phyloP scores from a whole-genome alignment of 2,797 vertebrate species.

The Huso huso region DNA sequence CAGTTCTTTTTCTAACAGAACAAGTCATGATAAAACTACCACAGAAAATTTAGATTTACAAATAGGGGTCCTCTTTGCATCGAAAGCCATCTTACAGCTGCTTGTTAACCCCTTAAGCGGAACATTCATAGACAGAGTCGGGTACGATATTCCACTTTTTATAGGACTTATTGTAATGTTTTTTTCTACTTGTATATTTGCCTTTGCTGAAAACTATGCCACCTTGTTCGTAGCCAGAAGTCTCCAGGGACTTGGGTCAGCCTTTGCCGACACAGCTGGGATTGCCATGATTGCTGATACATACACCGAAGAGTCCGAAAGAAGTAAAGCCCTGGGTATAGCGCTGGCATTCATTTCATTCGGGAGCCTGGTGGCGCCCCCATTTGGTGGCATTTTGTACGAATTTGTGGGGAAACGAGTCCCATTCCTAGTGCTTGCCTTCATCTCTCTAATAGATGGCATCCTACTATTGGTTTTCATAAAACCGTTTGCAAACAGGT shows the following conservation, averaged over 20 bases:
- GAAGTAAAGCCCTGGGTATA: constrained; percentile 82
- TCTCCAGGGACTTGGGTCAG: constrained; percentile 88
- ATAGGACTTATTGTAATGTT: constrained; percentile 87
- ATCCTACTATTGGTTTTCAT: constrained; percentile 73
- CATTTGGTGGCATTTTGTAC: constrained; percentile 86
- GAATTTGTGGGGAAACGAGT: constrained; percentile 76
- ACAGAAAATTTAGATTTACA: constrained; percentile 77
- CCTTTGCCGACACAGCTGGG: constrained; percentile 91
- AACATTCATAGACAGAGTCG: constrained; percentile 90
- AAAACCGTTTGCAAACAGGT: constrained; percentile 72
- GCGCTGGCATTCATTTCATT: constrained; percentile 95
- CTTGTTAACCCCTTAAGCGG: constrained; percentile 90
- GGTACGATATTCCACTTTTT: constrained; percentile 84
- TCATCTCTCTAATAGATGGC: constrained; percentile 76
- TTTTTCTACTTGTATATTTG: constrained; percentile 81
- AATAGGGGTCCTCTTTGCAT: constrained; percentile 90
- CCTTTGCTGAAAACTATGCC: constrained; percentile 82
- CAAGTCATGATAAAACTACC: constrained; percentile 46
- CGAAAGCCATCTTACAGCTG: constrained; percentile 89
- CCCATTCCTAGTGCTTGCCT: constrained; percentile 84
- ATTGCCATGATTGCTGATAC: constrained; percentile 93
- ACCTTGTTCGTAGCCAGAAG: constrained; percentile 85
- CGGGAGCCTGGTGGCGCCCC: constrained; percentile 89
- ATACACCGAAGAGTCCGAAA: constrained; percentile 80
- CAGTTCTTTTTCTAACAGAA: constrained; percentile 52